These are phyloP conservation scores for Drosophila nikananu DNA, from an alignment of 1,140 invertebrate species.

Conservation along the genomic window DNA sequence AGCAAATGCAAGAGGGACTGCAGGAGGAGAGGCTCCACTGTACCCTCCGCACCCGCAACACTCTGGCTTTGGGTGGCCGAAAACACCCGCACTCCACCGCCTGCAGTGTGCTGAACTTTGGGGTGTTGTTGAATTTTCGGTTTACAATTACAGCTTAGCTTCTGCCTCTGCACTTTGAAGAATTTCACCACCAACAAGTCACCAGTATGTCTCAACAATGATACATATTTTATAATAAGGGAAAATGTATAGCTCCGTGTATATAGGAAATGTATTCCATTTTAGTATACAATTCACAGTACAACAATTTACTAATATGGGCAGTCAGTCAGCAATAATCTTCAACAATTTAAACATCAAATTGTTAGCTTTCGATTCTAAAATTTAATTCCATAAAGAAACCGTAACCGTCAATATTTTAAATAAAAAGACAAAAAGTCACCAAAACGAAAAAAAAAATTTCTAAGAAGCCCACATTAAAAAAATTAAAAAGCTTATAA, in stretches of 20 bases:
- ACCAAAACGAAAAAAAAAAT: too few species aligned
- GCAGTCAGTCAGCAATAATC: too few species aligned
- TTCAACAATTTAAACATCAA: too few species aligned
- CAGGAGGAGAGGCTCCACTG: conserved; percentile 42
- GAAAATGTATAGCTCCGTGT: background rate
- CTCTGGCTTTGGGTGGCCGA: conserved; percentile 14
- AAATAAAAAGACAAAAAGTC: too few species aligned
- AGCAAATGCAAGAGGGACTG: conserved; percentile 44
- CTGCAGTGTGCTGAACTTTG: conserved; percentile 18
- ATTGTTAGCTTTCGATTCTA: too few species aligned
- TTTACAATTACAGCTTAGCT: conserved; percentile 7
- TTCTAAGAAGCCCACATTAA: too few species aligned
- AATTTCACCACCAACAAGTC: background rate
- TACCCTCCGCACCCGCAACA: conserved; percentile 27
- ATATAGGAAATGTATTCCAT: background rate
- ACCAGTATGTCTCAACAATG: background rate
- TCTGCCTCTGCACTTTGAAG: conserved; percentile 6
- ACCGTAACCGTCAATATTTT: too few species aligned
- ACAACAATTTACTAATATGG: too few species aligned
- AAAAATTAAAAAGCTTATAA: too few species aligned
- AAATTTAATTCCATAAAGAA: too few species aligned
- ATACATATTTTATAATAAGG: background rate
- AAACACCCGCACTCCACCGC: background rate
- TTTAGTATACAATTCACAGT: background rate
- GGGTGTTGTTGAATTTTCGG: conserved; percentile 20